Base-by-base conservation (phyloP, 2,888 invertebrate species). In the Atethmia centrago region DNA sequence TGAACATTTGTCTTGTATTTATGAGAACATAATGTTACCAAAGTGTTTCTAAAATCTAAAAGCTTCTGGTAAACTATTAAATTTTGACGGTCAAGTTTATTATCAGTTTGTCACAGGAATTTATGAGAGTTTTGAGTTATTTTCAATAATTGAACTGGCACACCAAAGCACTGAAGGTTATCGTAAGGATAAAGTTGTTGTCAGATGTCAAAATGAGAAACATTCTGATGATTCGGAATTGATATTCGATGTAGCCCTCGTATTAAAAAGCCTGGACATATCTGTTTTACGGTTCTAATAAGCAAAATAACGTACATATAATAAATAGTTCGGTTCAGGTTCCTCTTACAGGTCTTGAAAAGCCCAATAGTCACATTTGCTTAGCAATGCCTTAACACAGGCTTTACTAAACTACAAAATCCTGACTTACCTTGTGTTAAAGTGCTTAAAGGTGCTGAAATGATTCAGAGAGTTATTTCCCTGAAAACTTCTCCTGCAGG, bases 11-110 rank as follows among this genome's bases (percentile, higher is more conserved):
- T 77, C 74, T 78, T 55, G 42, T 47, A 68, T 80, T 80, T 81
- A 81, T 47, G 77, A 62, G 49, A n/a, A 19, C 68, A 55, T 75
- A 25, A 79, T 79, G 28, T 28, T 56, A 61, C 47, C 28, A 55
- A 67, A 72, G 78, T 71, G 66, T 66, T 78, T 64, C 68, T 79
- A 65, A 79, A 78, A 49, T 49, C 55, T 65, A 64, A 79, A 79
- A 51, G 79, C 56, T 63, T 74, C 51, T 51, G 19, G 51, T 9
- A 56, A 74, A 66, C 65, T 42, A 55, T 77, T 72, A 66, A 45
- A 47, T 47, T 72, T 62, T 63, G 51, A 63, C 28, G 40, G 69
- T 51, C 56, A 62, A 76, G 36, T 76, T 69, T 70, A 76, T 69
- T 62, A 69, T 76, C 62, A 45, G n/a, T 76, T 51, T 36, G n/a